Evolutionary conservation across 1,140 invertebrate genomes (phyloP).

Genomic region (Tribolium castaneum): DNA sequence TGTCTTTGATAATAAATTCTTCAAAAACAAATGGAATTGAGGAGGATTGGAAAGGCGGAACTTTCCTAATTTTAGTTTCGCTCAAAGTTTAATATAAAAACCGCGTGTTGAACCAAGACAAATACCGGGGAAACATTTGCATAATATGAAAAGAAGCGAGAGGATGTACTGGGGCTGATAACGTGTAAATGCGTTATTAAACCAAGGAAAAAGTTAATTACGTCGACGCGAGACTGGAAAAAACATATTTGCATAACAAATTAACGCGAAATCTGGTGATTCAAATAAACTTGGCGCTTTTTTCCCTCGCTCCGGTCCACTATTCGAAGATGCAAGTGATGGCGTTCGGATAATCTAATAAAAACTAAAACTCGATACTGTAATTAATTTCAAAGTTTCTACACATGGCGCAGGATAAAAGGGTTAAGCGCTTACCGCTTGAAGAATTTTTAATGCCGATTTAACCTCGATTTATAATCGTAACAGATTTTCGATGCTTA

Average conservation of each 20-base stretch:
- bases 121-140: conserved; percentile 17
- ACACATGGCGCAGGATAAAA: conserved; percentile 23
- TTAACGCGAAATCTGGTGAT: conserved; percentile 18
- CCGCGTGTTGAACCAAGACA: conserved; percentile 9
- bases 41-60: conserved; percentile 17
- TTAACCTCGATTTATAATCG: conserved; percentile 23
- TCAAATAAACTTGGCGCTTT: background rate
- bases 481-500: background rate
- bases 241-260: conserved; percentile 33
- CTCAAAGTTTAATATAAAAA: conserved; percentile 16
- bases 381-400: conserved; percentile 34
- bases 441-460: conserved; percentile 32
- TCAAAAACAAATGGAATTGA: conserved; percentile 27
- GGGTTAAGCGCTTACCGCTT: conserved; percentile 22
- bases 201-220: conserved; percentile 36
- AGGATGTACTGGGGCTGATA: conserved; percentile 22
- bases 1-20: conserved; percentile 33
- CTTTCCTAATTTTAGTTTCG: conserved; percentile 35
- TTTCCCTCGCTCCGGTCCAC: background rate
- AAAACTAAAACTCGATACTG: conserved; percentile 29
- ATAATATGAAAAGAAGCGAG: conserved; percentile 34
- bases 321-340: conserved; percentile 10
- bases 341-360: background rate
- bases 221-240: conserved; percentile 17
- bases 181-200: conserved; percentile 35